These are phyloP conservation scores for Tinamus guttatus DNA, from an alignment of 2,113 vertebrate species.

Conservation along the genomic window DNA sequence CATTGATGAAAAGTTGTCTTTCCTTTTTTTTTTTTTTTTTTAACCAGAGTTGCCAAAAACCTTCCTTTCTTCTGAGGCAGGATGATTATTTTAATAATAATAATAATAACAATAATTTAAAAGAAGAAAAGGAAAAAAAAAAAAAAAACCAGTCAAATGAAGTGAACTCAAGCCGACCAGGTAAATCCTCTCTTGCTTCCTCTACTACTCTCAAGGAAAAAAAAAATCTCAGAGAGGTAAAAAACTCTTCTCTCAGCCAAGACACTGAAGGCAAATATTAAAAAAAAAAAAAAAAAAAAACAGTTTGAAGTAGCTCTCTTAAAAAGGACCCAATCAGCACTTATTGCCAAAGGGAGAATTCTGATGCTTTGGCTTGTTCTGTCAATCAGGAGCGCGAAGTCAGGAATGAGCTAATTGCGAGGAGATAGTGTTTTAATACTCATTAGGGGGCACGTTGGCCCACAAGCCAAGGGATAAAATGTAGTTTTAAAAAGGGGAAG, in stretches of 20 bases:
- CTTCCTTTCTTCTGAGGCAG: conserved; percentile 48
- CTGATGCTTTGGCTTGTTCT: conserved; percentile 78
- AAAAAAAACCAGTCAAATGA: neutral
- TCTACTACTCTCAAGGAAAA: conserved; percentile 68
- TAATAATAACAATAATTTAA: conserved; percentile 28
- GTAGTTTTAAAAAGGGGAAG: conserved; percentile 81
- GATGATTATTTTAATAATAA: conserved; percentile 46
- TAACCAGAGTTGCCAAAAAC: conserved; percentile 39
- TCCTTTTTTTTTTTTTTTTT: conserved; percentile 30
- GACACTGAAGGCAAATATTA: conserved; percentile 82
- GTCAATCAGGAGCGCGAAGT: conserved; percentile 78
- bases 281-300: conserved; percentile 54
- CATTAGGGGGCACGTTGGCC: conserved; percentile 85
- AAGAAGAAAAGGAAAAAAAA: no score
- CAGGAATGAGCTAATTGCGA: conserved; percentile 83
- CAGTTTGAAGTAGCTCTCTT: conserved; percentile 71
- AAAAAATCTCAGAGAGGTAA: conserved; percentile 62
- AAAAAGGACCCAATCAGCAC: conserved; percentile 87
- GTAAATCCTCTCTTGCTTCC: conserved; percentile 66
- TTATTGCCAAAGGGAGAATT: conserved; percentile 88
- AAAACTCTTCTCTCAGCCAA: conserved; percentile 77
- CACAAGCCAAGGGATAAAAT: conserved; percentile 85
- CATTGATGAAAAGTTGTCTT: conserved; percentile 80
- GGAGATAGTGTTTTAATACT: conserved; percentile 87
- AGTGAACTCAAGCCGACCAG: conserved; percentile 46